Evolutionary conservation across 1,140 invertebrate species (phyloP), one percentile per base, ranked within the genome.

Genomic region (Drosophila parvula): DNA sequence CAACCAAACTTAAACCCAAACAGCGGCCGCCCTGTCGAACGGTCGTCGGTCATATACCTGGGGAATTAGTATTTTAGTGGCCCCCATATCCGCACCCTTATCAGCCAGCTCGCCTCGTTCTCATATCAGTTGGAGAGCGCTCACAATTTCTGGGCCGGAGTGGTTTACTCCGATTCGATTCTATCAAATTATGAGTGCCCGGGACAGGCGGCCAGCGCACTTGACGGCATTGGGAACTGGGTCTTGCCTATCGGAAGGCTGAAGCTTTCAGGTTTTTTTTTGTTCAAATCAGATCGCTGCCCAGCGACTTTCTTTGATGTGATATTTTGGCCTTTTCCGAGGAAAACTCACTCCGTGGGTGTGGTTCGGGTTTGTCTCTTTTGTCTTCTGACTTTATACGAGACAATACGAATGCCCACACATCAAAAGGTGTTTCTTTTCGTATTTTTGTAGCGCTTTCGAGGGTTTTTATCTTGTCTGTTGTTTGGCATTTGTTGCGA

Each of bases 391-490:
- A 41, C 47, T 41, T 14, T 3, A 18, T 11, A 28, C 45, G 61
- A 47, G 22, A 30, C 43, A 50, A 64, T 48, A 5, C 27, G 14
- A 30, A 30, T 60, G 51, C 68, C 65, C 73, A 79, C 73, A 79
- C 71, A 76, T 80, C 63, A 79, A 78, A 81, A 83, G 76, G 80
- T 83, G 80, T 84, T 78, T 60, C 84, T 78, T 60, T 58, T 80
- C 68, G 51, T 74, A 80, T 84, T 84, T 79, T 84, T 79, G 79
- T 68, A 74, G 58, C 62, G 62, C 65, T 53, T 69, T 57, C 47
- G 68, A 58, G 48, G 58, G 59, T 60, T 80, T 82, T 78, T 74
- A 81, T 76, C 60, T 44, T 77, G 73, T 60, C 73, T 79, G 78
- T 70, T 79, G 69, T 74, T 79, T 80, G 77, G 70, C 75, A 83